Conservation (phyloP, 37 sponge, comb jelly and placozoan species). For the Chondrilla cf. caribensis region DNA sequence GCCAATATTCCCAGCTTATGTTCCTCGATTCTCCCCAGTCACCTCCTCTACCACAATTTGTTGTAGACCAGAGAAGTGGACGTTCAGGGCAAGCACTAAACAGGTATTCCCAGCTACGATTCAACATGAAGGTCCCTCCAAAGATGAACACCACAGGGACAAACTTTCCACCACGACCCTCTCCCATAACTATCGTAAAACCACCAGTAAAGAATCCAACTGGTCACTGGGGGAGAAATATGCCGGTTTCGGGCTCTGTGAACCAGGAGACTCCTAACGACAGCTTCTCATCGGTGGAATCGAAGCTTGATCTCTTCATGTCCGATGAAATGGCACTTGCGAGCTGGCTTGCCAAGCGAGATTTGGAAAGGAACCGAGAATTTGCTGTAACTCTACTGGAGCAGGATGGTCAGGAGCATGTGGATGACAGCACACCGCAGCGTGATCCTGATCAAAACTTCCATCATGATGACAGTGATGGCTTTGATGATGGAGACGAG, state of each 20-base stretch:
- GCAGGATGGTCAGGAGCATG: no score
- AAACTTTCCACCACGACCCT: conserved; percentile 36
- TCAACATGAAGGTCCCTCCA: conserved; percentile 37
- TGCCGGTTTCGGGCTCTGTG: background rate
- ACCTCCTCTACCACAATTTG: conserved; percentile 5
- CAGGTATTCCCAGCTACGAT: conserved; percentile 39
- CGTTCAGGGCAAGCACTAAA: conserved; percentile 27
- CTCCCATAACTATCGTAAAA: conserved; percentile 58
- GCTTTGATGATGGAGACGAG: background rate
- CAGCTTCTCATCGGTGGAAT: background rate
- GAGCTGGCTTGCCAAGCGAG: conserved; percentile 47
- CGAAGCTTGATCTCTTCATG: background rate
- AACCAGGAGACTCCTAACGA: conserved; percentile 15
- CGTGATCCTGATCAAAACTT: no score
- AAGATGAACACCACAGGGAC: conserved; percentile 17
- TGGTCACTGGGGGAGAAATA: background rate
- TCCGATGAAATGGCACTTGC: conserved; percentile 54
- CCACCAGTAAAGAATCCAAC: background rate
- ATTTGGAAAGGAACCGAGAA: conserved; percentile 12
- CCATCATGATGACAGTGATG: no score
- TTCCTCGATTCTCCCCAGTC: background rate
- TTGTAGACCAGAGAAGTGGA: conserved; percentile 20
- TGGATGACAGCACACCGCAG: no score
- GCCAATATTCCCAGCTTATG: background rate
- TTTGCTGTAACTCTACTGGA: background rate